Base-by-base conservation (phyloP, 64 coral and sea anemone genomes). In the Montipora capricornis region DNA sequence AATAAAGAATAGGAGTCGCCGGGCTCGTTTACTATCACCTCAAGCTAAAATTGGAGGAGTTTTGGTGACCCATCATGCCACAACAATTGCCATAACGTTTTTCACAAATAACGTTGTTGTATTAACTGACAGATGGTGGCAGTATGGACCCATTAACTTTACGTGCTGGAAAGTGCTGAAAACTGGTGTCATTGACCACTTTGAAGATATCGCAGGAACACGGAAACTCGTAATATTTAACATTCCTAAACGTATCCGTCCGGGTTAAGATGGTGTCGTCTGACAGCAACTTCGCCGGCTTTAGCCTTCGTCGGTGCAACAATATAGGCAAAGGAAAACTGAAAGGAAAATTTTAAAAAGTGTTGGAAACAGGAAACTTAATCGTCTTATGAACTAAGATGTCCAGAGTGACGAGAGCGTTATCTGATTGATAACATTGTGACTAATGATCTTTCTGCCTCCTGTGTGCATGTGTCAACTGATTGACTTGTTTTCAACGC, bases 291-390 rank as follows among this genome's bases (percentile, higher is more conserved):
- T 20, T 5, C 0, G 15, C 76, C 76, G 15, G 76, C 3, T 78
- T 78, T 78, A 17, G 76, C 76, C 14, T 51, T 51, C 14, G 76
- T 78, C 47, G 76, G 76, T 14, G 76, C 11, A 78, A 78, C 76
- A 78, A 78, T 78, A 16, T 19, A 12, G 45, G 76, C 76, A 78
- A 78, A 78, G 76, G 76, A 78, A 78, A 78, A 78, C 76, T 78
- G 76, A 48, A 78, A 78, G 5, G 13, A 46, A 76, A 47, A 45
- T 37, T 37, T 37, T 44, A 1, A 17, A 17, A 51, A 49, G 4
- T 12, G 46, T 49, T 13, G 12, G 45, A 16, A 16, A 11, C 14
- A 48, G 9, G 4, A 44, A 45, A 78, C 2, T 1, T 48, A 78
- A 49, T 50, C 8, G 44, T 71, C 16, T 9, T 67, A 24, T 4